Evolutionary conservation across 2,797 vertebrate genomes (phyloP).

Genomic region (Bucorvus abyssinicus): DNA sequence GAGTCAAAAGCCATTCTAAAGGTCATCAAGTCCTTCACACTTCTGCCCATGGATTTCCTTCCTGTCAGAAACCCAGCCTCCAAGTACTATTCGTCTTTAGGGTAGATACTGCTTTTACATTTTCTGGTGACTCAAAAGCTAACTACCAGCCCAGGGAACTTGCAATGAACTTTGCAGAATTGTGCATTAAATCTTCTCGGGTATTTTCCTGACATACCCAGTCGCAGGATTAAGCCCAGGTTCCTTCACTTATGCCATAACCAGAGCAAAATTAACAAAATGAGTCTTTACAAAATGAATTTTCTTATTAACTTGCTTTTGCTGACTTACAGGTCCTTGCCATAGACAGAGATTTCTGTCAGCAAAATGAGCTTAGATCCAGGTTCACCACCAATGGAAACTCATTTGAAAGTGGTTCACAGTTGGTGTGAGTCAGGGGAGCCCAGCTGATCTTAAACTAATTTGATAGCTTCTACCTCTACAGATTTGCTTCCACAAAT

Average conservation of each 20-base stretch:
- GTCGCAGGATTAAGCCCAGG: not conserved
- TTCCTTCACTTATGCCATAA: not conserved
- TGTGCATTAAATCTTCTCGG: not conserved
- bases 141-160: not conserved
- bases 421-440: not conserved
- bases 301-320: not conserved
- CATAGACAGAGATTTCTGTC: not conserved
- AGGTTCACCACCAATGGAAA: not conserved
- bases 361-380: not conserved
- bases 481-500: constrained; percentile 31
- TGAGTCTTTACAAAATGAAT: not conserved
- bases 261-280: not conserved
- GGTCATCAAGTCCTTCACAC: not conserved
- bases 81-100: not conserved
- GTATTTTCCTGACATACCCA: not conserved
- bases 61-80: not conserved
- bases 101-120: not conserved
- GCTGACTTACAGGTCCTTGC: not conserved
- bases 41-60: not conserved
- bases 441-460: not conserved
- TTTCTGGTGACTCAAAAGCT: not conserved
- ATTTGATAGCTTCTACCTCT: not conserved
- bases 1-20: not conserved
- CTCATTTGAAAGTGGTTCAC: not conserved
- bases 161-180: not conserved